These are phyloP conservation scores for Acridotheres tristis DNA, from an alignment of 2,797 vertebrate species.

Conservation along the genomic window DNA sequence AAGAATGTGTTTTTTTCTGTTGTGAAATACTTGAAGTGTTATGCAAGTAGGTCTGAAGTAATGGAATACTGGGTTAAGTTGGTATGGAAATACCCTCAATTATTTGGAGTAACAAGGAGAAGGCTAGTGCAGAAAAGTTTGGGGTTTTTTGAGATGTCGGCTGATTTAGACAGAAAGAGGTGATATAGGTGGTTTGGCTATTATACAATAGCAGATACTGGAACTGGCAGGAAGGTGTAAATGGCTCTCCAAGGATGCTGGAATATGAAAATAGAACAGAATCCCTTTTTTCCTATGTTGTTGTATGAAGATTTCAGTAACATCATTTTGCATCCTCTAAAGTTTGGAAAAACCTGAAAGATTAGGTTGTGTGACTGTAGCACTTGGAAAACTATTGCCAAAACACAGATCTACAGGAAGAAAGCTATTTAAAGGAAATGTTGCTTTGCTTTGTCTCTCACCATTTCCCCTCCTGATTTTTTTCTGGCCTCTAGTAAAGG, in stretches of 20 bases:
- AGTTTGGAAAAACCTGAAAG: not conserved
- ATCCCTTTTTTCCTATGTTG: not conserved
- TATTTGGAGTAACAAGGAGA: not conserved
- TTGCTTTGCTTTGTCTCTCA: not conserved
- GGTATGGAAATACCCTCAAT: not conserved
- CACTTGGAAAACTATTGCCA: not conserved
- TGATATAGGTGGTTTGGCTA: not conserved
- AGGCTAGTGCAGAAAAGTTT: not conserved
- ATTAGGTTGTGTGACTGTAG: not conserved
- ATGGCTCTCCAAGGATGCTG: not conserved
- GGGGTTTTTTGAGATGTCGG: accelerated
- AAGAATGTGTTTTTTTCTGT: not conserved
- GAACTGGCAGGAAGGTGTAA: not conserved
- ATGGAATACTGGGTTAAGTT: not conserved
- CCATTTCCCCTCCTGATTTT: not conserved
- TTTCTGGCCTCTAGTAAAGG: not conserved
- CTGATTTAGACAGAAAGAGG: not conserved
- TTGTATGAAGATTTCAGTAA: not conserved
- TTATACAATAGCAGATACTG: not conserved
- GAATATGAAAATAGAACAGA: not conserved
- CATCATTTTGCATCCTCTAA: not conserved
- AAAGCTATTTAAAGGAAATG: not conserved
- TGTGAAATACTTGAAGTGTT: not conserved
- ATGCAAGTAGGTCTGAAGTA: not conserved
- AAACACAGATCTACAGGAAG: not conserved